Conservation (phyloP, 2,113 vertebrate species). For the Nesoenas mayeri region DNA sequence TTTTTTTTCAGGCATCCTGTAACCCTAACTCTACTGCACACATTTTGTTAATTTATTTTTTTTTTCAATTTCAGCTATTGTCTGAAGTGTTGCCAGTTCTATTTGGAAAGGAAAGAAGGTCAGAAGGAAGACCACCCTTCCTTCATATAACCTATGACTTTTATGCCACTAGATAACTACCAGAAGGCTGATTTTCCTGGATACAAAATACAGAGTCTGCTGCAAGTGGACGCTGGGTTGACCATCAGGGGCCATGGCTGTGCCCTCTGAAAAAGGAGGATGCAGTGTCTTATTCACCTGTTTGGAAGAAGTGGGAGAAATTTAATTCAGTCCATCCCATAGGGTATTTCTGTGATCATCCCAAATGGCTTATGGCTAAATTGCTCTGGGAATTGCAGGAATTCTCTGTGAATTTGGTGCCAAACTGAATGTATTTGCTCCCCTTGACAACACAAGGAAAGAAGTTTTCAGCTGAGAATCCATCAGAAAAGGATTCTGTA, state of each 20-base stretch:
- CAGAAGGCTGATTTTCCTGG: not conserved
- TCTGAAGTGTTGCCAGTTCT: not conserved
- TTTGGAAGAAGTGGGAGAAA: not conserved
- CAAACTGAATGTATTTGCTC: not conserved
- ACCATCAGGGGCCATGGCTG: not conserved
- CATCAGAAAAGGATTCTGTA: not conserved
- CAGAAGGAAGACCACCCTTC: not conserved
- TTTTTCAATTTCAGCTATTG: not conserved
- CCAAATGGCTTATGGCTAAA: not conserved
- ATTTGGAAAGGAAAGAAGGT: not conserved
- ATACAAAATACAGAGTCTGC: not conserved
- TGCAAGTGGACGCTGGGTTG: not conserved
- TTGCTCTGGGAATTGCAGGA: not conserved
- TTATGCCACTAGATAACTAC: not conserved
- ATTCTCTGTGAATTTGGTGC: not conserved
- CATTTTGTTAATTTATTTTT: not conserved
- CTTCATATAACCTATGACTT: not conserved
- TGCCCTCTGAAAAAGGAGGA: not conserved
- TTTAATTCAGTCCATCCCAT: not conserved
- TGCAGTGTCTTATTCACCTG: not conserved
- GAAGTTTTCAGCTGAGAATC: conserved; percentile 6
- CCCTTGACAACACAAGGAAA: not conserved
- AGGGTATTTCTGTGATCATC: not conserved
- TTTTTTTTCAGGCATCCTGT: not conserved
- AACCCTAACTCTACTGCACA: not conserved